These are phyloP conservation scores for Benitochromis conjunctus DNA, from an alignment of 2,113 vertebrate genomes.

Conservation along the genomic window DNA sequence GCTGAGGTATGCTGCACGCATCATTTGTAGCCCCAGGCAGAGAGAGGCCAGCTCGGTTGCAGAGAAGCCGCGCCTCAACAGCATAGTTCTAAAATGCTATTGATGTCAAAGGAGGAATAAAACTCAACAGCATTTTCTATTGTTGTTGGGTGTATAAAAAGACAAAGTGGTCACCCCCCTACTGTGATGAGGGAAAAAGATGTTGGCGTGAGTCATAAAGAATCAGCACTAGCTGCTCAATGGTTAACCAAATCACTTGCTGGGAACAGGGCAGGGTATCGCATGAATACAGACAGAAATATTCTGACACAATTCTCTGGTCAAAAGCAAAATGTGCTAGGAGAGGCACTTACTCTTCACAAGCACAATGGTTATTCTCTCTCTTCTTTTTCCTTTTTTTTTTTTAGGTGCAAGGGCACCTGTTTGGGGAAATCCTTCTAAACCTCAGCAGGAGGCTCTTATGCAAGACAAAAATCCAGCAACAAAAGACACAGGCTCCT, in stretches of 20 bases:
- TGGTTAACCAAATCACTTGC: constrained; percentile 23
- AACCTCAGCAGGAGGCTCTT: constrained; percentile 7
- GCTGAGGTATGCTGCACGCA: constrained; percentile 26
- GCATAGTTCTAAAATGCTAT: constrained; percentile 29
- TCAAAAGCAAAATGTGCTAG: background rate
- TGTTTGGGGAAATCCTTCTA: constrained; percentile 7
- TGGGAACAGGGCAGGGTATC: background rate
- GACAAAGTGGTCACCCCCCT: constrained; percentile 18
- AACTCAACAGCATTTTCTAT: constrained; percentile 27
- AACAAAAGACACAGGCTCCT: background rate
- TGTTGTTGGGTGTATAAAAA: constrained; percentile 35
- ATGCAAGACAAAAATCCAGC: background rate
- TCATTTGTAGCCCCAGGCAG: constrained; percentile 32
- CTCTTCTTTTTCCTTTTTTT: background rate
- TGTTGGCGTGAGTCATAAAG: constrained; percentile 30
- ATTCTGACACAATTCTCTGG: constrained; percentile 4
- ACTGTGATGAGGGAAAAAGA: background rate
- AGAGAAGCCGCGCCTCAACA: background rate
- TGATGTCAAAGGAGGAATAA: constrained; percentile 49
- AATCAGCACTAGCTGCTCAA: constrained; percentile 22
- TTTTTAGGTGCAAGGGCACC: constrained; percentile 7
- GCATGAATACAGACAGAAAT: constrained; percentile 13
- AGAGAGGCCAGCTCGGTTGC: constrained; percentile 9
- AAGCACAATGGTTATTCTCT: background rate
- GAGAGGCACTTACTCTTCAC: background rate